These are phyloP conservation scores for Masticophis lateralis DNA, from an alignment of 2,797 vertebrate species.

Conservation along the genomic window DNA sequence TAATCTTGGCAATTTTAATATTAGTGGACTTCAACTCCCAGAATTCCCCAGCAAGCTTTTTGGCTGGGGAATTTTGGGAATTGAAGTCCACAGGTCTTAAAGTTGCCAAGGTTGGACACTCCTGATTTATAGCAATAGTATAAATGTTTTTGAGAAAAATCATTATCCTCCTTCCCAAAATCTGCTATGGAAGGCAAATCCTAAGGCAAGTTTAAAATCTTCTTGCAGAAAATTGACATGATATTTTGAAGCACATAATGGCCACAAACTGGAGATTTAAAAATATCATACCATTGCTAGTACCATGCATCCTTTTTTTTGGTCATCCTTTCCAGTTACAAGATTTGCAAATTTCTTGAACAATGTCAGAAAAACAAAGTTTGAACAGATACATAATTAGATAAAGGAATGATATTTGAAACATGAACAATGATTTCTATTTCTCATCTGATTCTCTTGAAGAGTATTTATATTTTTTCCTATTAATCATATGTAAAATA, in stretches of 20 bases:
- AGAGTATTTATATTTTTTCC: neutral
- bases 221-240: neutral
- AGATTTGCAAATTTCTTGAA: conserved; percentile 18
- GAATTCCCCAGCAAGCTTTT: neutral
- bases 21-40: neutral
- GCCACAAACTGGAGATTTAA: neutral
- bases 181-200: neutral
- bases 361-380: conserved; percentile 36
- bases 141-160: neutral
- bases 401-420: neutral
- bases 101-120: neutral
- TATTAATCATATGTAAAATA: neutral
- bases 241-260: neutral
- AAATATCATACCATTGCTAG: neutral
- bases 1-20: neutral
- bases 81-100: neutral
- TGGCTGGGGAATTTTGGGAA: neutral
- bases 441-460: neutral
- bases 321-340: neutral
- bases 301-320: neutral
- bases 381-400: conserved; percentile 13
- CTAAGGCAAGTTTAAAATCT: neutral
- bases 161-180: neutral
- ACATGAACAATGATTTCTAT: neutral
- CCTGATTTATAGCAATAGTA: neutral